phyloP scores from a whole-genome alignment of 2,888 invertebrate genomes.

The Allolobophora icterica region DNA sequence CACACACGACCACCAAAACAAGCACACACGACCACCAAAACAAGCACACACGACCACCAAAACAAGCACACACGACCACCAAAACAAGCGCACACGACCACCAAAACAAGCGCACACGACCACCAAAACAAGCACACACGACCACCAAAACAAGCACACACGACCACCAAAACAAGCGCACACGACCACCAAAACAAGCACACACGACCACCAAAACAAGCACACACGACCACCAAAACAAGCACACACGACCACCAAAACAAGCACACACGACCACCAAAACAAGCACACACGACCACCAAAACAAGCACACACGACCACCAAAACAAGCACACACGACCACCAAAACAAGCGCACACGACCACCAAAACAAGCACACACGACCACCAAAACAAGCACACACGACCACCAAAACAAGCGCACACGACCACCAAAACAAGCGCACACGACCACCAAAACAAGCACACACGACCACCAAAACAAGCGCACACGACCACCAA shows the following conservation, averaged over 20 bases:
- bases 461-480: not conserved
- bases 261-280: not conserved
- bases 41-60: too few relatives aligned
- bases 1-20: too few relatives aligned
- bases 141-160: not conserved
- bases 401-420: too few relatives aligned
- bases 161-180: not conserved
- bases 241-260: not conserved
- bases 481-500: not conserved
- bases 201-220: not conserved
- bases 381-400: not conserved
- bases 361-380: not conserved
- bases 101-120: not conserved
- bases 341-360: too few relatives aligned
- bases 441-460: not conserved
- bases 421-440: not conserved
- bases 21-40: too few relatives aligned
- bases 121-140: too few relatives aligned
- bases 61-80: too few relatives aligned
- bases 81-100: not conserved
- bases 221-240: not conserved
- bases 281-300: not conserved
- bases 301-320: not conserved
- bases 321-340: not conserved
- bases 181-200: too few relatives aligned